phyloP scores from a whole-genome alignment of 2,888 invertebrate species.

The Alloplasta piceator region DNA sequence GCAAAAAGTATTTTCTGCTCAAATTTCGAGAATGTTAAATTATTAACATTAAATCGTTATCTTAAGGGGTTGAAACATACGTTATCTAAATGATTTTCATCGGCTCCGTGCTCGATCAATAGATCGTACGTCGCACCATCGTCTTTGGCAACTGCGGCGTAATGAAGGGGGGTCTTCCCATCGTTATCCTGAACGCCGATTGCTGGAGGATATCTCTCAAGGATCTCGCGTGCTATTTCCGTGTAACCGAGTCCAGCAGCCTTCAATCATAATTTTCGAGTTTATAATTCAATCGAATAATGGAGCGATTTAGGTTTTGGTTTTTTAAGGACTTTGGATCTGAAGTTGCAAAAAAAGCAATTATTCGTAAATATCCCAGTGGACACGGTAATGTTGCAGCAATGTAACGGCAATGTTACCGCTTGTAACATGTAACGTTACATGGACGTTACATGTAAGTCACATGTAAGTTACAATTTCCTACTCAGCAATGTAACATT shows the following conservation, averaged over 20 bases:
- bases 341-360: too few relatives aligned
- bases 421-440: too few relatives aligned
- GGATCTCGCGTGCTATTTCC: constrained; percentile 90
- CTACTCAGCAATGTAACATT: too few relatives aligned
- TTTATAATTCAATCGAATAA: neutral
- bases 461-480: too few relatives aligned
- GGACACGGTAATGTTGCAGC: too few relatives aligned
- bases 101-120: constrained; percentile 92
- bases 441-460: too few relatives aligned
- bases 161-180: constrained; percentile 94
- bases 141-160: constrained; percentile 92
- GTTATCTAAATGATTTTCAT: constrained; percentile 92
- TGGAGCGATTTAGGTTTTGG: neutral
- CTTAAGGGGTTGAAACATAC: constrained; percentile 84
- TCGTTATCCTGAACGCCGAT: constrained; percentile 90
- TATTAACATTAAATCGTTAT: too few relatives aligned
- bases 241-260: constrained; percentile 92
- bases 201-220: constrained; percentile 88
- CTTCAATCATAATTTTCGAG: constrained; percentile 81
- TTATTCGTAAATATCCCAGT: too few relatives aligned
- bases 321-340: too few relatives aligned
- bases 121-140: constrained; percentile 91
- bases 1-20: too few relatives aligned
- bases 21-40: too few relatives aligned
- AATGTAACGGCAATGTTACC: too few relatives aligned